phyloP scores from a whole-genome alignment of 2,888 invertebrate genomes.

The Tetranychus piercei region DNA sequence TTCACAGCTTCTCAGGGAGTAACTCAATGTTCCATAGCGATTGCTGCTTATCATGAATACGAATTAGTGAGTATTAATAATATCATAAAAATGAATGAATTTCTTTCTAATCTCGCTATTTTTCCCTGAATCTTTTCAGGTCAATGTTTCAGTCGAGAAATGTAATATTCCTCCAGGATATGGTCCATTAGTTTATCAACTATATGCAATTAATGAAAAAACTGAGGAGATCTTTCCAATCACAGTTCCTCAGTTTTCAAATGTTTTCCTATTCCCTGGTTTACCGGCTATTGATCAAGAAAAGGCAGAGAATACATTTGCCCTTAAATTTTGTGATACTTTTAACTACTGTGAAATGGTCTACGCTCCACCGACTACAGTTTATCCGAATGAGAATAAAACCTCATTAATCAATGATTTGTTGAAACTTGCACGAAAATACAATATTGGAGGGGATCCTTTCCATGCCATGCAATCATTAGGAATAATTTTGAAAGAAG shows the following conservation, averaged over 20 bases:
- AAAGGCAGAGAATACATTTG: slow-evolving; percentile 20
- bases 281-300: slow-evolving; percentile 19
- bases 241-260: slow-evolving; percentile 25
- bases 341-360: slow-evolving; percentile 19
- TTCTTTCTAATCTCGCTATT: neutral
- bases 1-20: slow-evolving; percentile 25
- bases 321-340: slow-evolving; percentile 22
- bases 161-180: slow-evolving; percentile 25
- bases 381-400: slow-evolving; percentile 14
- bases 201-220: slow-evolving; percentile 20
- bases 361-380: slow-evolving; percentile 10
- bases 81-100: neutral
- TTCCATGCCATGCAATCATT: slow-evolving; percentile 16
- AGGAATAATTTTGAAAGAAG: slow-evolving; percentile 12
- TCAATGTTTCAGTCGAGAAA: slow-evolving; percentile 20
- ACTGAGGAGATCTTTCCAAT: slow-evolving; percentile 21
- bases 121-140: slow-evolving; percentile 17
- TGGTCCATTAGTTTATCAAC: slow-evolving; percentile 26
- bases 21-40: slow-evolving; percentile 22
- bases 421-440: slow-evolving; percentile 15
- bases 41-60: slow-evolving; percentile 25
- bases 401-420: slow-evolving; percentile 17
- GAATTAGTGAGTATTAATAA: slow-evolving; percentile 22
- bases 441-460: slow-evolving; percentile 19
- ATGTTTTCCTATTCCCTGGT: slow-evolving; percentile 24